Evolutionary conservation across 2,797 vertebrate genomes (phyloP), one percentile per base, ranked within the genome.

Genomic region (Lateolabrax maculatus): DNA sequence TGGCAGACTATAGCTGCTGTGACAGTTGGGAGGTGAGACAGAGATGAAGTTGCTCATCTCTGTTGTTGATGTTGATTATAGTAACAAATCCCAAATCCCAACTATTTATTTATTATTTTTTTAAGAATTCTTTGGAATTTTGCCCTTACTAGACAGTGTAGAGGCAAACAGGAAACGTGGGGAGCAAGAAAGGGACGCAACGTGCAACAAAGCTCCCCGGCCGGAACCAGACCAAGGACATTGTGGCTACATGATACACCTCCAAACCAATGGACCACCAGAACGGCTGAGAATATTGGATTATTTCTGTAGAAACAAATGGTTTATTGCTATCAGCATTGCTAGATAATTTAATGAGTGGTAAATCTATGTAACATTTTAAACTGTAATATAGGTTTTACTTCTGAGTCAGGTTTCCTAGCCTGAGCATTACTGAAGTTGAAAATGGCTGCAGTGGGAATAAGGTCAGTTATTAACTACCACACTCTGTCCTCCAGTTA

Each of bases 401-500:
- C 66, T 49, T 36, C 34, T 60, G 70, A 68, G 18, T 83, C 75
- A 36, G 75, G 77, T 85, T 89, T 86, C 86, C 49, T 12, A 43
- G 76, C 39, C 65, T 71, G 60, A 84, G 66, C 23, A 52, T 61
- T 80, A 67, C 78, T 86, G 83, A 79, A 89, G 75, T 87, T 78
- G 75, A 85, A 86, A 92, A 90, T 85, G 67, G 73, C 81, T 87
- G 84, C 82, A 67, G 48, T 83, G 85, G 83, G 83, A 90, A 84
- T 90, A 84, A 49, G 72, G 73, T 84, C 60, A 70, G 68, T 82
- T 82, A 81, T 90, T 80, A 85, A 87, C 87, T 85, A 80, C 52
- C 76, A 48, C 71, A 74, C 71, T 82, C 27, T 87, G 81, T 87
- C 66, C 55, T 87, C 58, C 81, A 82, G 87, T 85, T 88, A 89